Conservation (phyloP, 2,888 invertebrate species). For the Adineta ricciae region DNA sequence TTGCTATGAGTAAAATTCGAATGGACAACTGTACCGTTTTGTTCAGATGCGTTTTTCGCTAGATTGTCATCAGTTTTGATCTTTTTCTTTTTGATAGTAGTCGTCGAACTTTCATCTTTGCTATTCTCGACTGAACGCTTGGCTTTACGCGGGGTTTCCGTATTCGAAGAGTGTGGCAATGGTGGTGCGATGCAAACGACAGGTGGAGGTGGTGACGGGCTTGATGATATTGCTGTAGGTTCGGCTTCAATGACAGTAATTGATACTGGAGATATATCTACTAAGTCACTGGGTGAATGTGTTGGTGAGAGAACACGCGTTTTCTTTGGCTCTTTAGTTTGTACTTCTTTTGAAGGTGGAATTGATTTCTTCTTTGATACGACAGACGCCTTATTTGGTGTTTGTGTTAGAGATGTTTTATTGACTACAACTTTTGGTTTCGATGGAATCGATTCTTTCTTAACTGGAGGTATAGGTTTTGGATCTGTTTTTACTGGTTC, state of each 20-base stretch:
- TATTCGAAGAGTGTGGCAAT: not conserved
- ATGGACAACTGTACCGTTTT: not conserved
- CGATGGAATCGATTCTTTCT: not conserved
- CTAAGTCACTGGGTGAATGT: not conserved
- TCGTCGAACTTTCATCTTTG: not conserved
- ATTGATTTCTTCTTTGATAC: not conserved
- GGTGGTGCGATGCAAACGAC: constrained; percentile 13
- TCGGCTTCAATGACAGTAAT: not conserved
- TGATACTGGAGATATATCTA: not conserved
- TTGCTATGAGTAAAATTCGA: not conserved
- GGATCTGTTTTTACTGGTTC: not conserved
- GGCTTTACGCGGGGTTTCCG: not conserved
- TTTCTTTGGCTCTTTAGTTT: not conserved
- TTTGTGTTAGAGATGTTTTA: not conserved
- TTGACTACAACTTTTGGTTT: not conserved
- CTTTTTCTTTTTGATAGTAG: not conserved
- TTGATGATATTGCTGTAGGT: not conserved
- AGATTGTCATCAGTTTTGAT: not conserved
- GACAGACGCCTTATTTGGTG: too few relatives aligned
- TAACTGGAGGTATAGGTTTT: not conserved
- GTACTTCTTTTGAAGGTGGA: not conserved
- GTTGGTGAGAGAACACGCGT: not conserved
- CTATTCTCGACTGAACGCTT: not conserved
- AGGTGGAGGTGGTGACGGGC: not conserved
- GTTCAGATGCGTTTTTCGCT: not conserved